Evolutionary conservation across 2,888 invertebrate genomes (phyloP), one percentile per base, ranked within the genome.

Genomic region (Chaetoderma sp.): DNA sequence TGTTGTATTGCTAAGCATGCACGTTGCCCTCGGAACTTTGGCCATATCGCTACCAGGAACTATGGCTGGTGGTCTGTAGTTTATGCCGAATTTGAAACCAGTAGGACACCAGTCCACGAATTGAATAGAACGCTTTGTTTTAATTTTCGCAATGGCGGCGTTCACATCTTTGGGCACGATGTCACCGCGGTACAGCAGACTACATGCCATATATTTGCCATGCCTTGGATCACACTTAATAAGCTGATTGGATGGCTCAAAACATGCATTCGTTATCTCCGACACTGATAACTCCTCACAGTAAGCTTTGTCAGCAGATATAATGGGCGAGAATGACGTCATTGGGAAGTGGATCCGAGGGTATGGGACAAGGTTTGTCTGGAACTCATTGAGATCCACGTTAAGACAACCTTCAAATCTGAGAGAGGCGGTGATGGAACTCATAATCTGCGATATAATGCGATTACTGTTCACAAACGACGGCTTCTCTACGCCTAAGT

Each of bases 131-230:
- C 81, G 70, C 73, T 84, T 83, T 66, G 82, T 83, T 74, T 84
- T 84, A 74, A 84, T 83, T 67, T 79, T 80, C 32, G 83, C 83
- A 63, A 83, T 83, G n/a, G n/a, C n/a, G n/a, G n/a, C n/a, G n/a
- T n/a, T n/a, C n/a, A n/a, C n/a, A n/a, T n/a, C n/a, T n/a, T n/a
- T n/a, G n/a, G n/a, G n/a, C n/a, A n/a, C n/a, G n/a, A n/a, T n/a
- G n/a, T 96, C 95, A 70, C 95, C 95, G 82, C 95, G 81, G 90
- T 95, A 96, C 89, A 96, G 89, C 92, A 96, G 94, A 88, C 96
- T 96, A 86, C 95, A 95, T 21, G 96, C 96, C 96, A 96, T 93
- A 84, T 93, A 94, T 76, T 82, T 80, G 42, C 82, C 85, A 68
- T 85, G 82, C 72, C 78, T 77, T 63, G 78, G 79, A 65, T 79